A percentile compares a stretch with the other conserved stretches of the same genome.
These are phyloP conservation scores for Acromyrmex heyeri DNA, from an alignment of 1,140 invertebrate genomes.

Conservation along the genomic window DNA sequence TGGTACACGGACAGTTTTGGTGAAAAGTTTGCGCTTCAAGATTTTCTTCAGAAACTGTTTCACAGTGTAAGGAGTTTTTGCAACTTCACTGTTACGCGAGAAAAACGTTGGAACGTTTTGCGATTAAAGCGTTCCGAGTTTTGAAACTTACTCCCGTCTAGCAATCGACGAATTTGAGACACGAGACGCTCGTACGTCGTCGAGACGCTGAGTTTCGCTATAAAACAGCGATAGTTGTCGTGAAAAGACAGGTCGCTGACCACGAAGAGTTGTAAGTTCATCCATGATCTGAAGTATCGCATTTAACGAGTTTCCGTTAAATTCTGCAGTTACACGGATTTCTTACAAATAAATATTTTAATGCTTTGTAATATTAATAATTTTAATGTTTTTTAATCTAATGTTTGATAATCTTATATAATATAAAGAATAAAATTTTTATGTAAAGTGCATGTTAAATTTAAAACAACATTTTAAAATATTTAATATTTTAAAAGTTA, in stretches of 20 bases:
- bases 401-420: neutral
- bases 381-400: too few relatives aligned
- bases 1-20: constrained; percentile 43
- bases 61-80: constrained; percentile 52
- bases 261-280: constrained; percentile 63
- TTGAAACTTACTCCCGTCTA: constrained; percentile 56
- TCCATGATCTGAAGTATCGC: constrained; percentile 52
- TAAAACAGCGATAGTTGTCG: constrained; percentile 56
- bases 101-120: constrained; percentile 55
- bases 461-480: too few relatives aligned
- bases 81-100: constrained; percentile 53
- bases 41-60: constrained; percentile 49
- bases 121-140: constrained; percentile 57
- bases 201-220: constrained; percentile 45
- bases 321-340: constrained; percentile 27
- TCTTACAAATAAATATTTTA: neutral
- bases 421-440: neutral
- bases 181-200: constrained; percentile 47
- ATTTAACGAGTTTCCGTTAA: constrained; percentile 26
- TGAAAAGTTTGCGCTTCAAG: constrained; percentile 57
- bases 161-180: constrained; percentile 42
- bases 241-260: constrained; percentile 27
- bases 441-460: neutral
- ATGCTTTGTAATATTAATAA: neutral
- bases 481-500: neutral